A percentile compares a stretch with the other conserved stretches of the same genome.
These are phyloP conservation scores for Anisognathus igniventris DNA, from an alignment of 2,797 vertebrate species.

Conservation along the genomic window DNA sequence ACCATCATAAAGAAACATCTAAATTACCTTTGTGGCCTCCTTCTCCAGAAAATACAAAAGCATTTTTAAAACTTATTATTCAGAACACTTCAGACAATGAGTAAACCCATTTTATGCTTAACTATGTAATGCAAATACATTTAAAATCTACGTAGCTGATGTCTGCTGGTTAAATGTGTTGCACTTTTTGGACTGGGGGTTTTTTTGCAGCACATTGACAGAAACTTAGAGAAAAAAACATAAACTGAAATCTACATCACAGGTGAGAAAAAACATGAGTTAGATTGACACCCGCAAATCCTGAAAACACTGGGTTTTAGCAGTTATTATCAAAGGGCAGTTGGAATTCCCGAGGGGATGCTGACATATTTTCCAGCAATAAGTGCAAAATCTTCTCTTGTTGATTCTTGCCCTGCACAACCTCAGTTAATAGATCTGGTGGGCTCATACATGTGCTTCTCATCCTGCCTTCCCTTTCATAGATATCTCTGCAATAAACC, in stretches of 20 bases:
- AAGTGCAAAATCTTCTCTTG: constrained; percentile 18
- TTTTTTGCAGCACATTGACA: not conserved
- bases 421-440: constrained; percentile 13
- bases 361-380: constrained; percentile 37
- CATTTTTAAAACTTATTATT: not conserved
- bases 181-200: fast-evolving
- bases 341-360: not conserved
- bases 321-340: constrained; percentile 25
- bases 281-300: not conserved
- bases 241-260: not conserved
- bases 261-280: not conserved
- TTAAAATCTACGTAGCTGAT: not conserved
- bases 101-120: not conserved
- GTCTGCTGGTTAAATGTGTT: not conserved
- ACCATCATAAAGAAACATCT: constrained; percentile 14
- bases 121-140: not conserved
- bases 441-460: not conserved
- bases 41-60: constrained; percentile 21
- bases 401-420: not conserved
- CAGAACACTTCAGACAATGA: not conserved
- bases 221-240: not conserved
- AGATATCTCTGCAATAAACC: constrained; percentile 18
- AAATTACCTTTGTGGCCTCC: not conserved
- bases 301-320: not conserved
- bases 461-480: not conserved